Evolutionary conservation across 2,797 vertebrate genomes (phyloP).

Genomic region (Macropodus opercularis): DNA sequence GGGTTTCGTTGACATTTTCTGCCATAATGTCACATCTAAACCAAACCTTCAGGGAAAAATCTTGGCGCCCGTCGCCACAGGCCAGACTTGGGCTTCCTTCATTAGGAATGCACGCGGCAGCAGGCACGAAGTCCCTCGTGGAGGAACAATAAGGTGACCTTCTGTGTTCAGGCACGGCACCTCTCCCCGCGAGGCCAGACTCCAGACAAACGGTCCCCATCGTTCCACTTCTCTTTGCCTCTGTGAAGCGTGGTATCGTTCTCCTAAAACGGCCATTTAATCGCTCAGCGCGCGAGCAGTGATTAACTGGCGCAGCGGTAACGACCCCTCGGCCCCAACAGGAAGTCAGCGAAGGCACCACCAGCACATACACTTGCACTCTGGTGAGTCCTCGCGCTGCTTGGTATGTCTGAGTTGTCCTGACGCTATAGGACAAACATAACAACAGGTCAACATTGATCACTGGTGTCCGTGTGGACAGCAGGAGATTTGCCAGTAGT

Average conservation of each 20-base stretch:
- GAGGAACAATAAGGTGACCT: conserved; percentile 53
- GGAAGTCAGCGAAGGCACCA: conserved; percentile 36
- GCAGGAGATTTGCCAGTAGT: not conserved
- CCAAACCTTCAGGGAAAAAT: conserved; percentile 30
- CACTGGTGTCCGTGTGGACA: too few species aligned
- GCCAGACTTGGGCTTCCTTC: conserved; percentile 33
- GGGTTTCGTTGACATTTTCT: conserved; percentile 69
- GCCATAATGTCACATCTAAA: conserved; percentile 61
- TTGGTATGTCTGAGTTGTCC: too few species aligned
- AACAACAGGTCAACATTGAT: not conserved
- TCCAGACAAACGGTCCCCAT: conserved; percentile 45
- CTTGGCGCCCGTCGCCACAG: conserved; percentile 28
- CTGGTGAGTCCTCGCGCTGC: too few species aligned
- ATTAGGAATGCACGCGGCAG: conserved; percentile 55
- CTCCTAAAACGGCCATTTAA: conserved; percentile 34
- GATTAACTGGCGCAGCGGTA: conserved; percentile 46
- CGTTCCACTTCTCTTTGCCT: conserved; percentile 23
- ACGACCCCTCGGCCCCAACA: conserved; percentile 35
- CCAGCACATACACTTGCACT: too few species aligned
- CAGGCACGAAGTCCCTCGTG: conserved; percentile 33
- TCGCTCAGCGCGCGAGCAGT: conserved; percentile 36
- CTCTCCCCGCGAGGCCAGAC: conserved; percentile 41
- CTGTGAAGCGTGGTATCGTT: conserved; percentile 7
- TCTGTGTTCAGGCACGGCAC: conserved; percentile 42
- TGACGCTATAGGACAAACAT: too few species aligned